Percentiles rank a stretch among this genome's conserved stretches.
Evolutionary conservation across 1,140 invertebrate species (phyloP).

Genomic region (Artemia franciscana): DNA sequence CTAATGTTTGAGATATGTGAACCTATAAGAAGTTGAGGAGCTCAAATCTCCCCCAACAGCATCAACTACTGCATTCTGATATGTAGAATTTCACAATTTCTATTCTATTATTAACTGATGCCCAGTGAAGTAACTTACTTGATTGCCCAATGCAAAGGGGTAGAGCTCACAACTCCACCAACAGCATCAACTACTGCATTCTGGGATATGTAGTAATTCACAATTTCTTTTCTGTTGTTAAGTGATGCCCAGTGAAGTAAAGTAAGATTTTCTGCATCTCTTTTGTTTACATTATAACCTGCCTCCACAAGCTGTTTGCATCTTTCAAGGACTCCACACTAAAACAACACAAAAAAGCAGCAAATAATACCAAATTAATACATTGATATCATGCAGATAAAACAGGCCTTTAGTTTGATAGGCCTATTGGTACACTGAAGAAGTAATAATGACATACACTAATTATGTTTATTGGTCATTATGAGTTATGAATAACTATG

Average conservation of each 20-base stretch:
- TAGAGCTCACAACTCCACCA: constrained; percentile 82
- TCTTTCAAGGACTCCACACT: constrained; percentile 64
- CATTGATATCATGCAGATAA: too few species aligned
- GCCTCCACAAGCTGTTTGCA: constrained; percentile 64
- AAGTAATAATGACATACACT: too few species aligned
- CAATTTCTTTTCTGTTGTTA: constrained; percentile 82
- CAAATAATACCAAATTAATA: too few species aligned
- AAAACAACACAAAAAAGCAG: constrained; percentile 15
- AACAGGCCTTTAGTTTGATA: too few species aligned
- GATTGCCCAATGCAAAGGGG: constrained; percentile 92
- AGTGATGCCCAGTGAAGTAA: constrained; percentile 98
- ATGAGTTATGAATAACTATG: too few species aligned
- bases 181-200: constrained; percentile 77
- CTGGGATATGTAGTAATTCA: constrained; percentile 60
- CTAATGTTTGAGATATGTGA: too few species aligned
- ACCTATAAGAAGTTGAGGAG: constrained; percentile 89
- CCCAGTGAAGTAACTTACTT: constrained; percentile 83
- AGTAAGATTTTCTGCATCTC: constrained; percentile 74
- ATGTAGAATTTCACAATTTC: constrained; percentile 77
- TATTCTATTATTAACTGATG: constrained; percentile 85
- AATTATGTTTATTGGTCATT: too few species aligned
- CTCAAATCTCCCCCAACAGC: constrained; percentile 81
- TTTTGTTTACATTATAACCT: constrained; percentile 69
- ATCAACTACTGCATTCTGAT: constrained; percentile 67
- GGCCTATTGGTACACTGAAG: too few species aligned